Percentiles rank a stretch among this genome's conserved stretches.
phyloP scores from a whole-genome alignment of 92 coral and sea anemone genomes.

The Porites cylindrica region DNA sequence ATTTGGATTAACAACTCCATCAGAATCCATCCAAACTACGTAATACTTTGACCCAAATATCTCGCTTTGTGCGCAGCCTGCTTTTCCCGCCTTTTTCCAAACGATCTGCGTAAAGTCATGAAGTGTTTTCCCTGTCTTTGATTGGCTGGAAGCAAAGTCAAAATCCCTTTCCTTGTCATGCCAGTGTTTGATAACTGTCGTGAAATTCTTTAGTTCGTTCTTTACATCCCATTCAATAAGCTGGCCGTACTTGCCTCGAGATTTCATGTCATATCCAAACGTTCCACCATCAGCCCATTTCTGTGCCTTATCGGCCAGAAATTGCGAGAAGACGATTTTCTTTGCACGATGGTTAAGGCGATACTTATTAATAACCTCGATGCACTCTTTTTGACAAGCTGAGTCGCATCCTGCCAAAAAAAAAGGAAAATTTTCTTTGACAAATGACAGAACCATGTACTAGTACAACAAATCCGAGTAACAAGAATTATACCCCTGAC shows the following conservation, averaged over 20 bases:
- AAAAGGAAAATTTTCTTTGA: not conserved
- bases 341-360: conserved; percentile 83
- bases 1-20: conserved; percentile 73
- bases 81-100: conserved; percentile 86
- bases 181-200: conserved; percentile 86
- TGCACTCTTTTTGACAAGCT: conserved; percentile 80
- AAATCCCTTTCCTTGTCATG: conserved; percentile 85
- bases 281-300: conserved; percentile 88
- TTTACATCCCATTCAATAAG: conserved; percentile 92
- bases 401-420: conserved; percentile 65
- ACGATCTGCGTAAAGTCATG: conserved; percentile 92
- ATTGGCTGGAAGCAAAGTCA: conserved; percentile 70
- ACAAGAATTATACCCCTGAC: no score
- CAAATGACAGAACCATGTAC: no score
- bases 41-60: conserved; percentile 86
- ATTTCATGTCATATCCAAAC: conserved; percentile 89
- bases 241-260: conserved; percentile 88
- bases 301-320: conserved; percentile 81
- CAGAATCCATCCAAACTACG: conserved; percentile 95
- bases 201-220: conserved; percentile 76
- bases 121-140: conserved; percentile 81
- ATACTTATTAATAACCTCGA: conserved; percentile 82
- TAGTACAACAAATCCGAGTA: no score
- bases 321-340: conserved; percentile 69
- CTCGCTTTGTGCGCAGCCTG: conserved; percentile 81